Base-by-base conservation (phyloP, 1,140 invertebrate genomes). In the Drosophila guanche region DNA sequence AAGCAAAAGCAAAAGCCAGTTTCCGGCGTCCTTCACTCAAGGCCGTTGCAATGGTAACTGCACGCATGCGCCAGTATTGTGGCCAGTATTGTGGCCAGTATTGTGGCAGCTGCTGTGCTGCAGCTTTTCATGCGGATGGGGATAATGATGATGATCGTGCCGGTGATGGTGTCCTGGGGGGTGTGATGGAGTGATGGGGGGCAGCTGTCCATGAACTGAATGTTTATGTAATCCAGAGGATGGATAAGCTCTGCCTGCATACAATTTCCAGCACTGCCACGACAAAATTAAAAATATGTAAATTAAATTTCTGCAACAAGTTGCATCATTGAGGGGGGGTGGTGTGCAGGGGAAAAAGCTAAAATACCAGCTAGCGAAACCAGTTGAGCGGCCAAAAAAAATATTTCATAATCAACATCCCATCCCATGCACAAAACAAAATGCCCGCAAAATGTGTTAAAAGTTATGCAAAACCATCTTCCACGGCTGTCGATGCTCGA, bases 1-100 rank as follows among this genome's bases (percentile, higher is more conserved):
- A 27, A 73, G 56, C 61, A 68, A 33, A 10, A 61, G 58, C 40
- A 75, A 78, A 78, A 89, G 70, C 83, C 62, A 88, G 83, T 88
- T 88, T 88, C 84, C 83, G 79, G 83, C 83, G 83, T 88, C 83
- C 83, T 88, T 88, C 83, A 88, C 66, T 76, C 83, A 88, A 88
- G 83, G 83, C 83, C 83, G 84, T 88, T 88, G 65, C 57, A 71
- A 62, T 69, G 50, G 66, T 10, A 46, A 14, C 51, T 14, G 25
- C 66, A 69, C 66, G 66, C 65, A 68, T 65, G 37, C 61, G 40
- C 65, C 8, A 20, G 7, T 4, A 80, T 66, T 71, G 71, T 57
- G 68, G 79, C 73, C n/a, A n/a, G n/a, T n/a, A n/a, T n/a, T n/a
- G n/a, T n/a, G n/a, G 40, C 65, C 8, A 20, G 7, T 8, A 80